Percentiles rank a stretch among this genome's conserved stretches.
Evolutionary conservation across 2,113 vertebrate genomes (phyloP).

Genomic region (Terrapene triunguis): DNA sequence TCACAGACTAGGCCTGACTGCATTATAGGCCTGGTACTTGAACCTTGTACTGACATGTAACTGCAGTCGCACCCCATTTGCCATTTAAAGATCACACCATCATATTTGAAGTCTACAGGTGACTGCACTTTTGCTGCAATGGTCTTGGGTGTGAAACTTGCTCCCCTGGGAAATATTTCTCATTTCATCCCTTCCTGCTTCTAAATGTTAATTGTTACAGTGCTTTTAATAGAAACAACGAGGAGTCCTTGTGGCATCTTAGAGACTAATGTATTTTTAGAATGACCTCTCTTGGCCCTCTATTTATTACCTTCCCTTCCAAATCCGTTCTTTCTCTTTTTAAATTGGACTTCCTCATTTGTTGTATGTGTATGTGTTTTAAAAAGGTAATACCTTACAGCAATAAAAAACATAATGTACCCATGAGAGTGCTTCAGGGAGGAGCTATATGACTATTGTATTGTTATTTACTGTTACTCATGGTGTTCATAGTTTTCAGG

Average conservation of each 20-base stretch:
- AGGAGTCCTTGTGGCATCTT: too few relatives aligned
- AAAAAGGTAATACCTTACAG: background rate
- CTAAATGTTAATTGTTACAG: background rate
- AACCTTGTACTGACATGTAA: background rate
- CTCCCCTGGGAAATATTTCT: constrained; percentile 13
- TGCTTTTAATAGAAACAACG: background rate
- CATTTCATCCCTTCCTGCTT: background rate
- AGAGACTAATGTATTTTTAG: background rate
- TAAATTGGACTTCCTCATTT: background rate
- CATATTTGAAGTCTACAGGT: background rate
- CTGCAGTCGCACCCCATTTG: background rate
- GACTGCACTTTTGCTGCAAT: background rate
- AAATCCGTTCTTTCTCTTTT: background rate
- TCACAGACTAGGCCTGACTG: background rate
- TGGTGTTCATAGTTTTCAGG: background rate
- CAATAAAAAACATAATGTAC: background rate
- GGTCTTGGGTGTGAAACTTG: background rate
- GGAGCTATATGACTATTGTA: background rate
- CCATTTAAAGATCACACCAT: background rate
- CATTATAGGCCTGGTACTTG: background rate
- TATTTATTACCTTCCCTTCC: background rate
- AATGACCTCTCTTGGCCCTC: background rate
- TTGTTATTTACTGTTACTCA: background rate
- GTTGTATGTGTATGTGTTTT: background rate
- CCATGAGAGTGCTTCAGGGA: background rate